phyloP scores from a whole-genome alignment of 1,140 invertebrate species.

The Hermetia illucens region DNA sequence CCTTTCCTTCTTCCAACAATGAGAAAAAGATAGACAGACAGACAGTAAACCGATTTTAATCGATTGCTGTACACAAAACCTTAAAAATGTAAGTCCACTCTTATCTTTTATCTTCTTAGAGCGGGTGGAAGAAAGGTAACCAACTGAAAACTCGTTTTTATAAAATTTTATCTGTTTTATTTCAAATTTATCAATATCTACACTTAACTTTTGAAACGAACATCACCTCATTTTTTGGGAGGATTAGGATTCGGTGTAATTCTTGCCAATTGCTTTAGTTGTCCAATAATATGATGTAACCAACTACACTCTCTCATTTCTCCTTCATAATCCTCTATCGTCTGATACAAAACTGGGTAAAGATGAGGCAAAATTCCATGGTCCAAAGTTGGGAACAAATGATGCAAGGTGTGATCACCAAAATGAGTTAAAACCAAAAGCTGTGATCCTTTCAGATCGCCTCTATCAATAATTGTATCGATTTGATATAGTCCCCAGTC shows the following conservation, averaged over 20 bases:
- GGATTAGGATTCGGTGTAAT: slow-evolving; percentile 30
- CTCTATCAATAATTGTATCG: slow-evolving; percentile 56
- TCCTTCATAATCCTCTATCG: slow-evolving; percentile 52
- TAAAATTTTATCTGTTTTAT: too few relatives aligned
- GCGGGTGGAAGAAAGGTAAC: too few relatives aligned
- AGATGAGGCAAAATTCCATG: slow-evolving; percentile 53
- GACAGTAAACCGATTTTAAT: too few relatives aligned
- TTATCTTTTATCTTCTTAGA: too few relatives aligned
- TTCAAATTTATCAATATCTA: too few relatives aligned
- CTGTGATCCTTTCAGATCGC: slow-evolving; percentile 50
- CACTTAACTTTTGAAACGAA: too few relatives aligned
- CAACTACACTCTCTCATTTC: slow-evolving; percentile 38
- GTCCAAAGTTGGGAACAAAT: slow-evolving; percentile 69
- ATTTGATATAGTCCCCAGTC: slow-evolving; percentile 71
- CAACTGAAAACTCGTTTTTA: too few relatives aligned
- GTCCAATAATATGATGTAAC: slow-evolving; percentile 48
- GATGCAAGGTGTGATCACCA: slow-evolving; percentile 64
- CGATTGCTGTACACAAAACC: too few relatives aligned
- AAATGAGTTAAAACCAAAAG: slow-evolving; percentile 56
- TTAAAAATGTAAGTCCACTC: too few relatives aligned
- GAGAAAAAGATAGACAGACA: too few relatives aligned
- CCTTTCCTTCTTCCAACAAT: too few relatives aligned
- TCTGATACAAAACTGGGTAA: slow-evolving; percentile 46
- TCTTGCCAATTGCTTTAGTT: slow-evolving; percentile 49
- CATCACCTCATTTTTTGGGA: too few relatives aligned